These are phyloP conservation scores for Dichetophora obliterata DNA, from an alignment of 2,888 invertebrate genomes.

Conservation along the genomic window DNA sequence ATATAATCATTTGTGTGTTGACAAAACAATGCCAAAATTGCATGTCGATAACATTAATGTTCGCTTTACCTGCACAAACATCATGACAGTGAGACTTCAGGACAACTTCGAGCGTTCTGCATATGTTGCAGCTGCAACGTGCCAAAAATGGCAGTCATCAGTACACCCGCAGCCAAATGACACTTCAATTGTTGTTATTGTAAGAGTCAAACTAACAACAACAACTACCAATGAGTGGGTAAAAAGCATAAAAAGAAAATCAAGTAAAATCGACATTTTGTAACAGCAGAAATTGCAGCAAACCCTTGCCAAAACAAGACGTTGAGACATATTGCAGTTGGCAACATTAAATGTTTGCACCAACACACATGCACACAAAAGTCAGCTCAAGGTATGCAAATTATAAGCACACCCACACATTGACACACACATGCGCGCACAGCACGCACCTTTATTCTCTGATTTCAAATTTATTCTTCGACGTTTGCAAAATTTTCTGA, in stretches of 20 bases:
- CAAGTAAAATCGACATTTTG: not conserved
- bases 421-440: not conserved
- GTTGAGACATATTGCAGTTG: not conserved
- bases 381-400: slow-evolving; percentile 27
- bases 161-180: slow-evolving; percentile 27
- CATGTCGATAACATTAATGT: slow-evolving; percentile 20
- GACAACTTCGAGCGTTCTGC: not conserved
- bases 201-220: not conserved
- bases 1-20: not conserved
- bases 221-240: not conserved
- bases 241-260: not conserved
- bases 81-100: not conserved
- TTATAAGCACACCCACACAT: slow-evolving; percentile 22
- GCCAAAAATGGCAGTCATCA: not conserved
- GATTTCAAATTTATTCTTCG: slow-evolving; percentile 24
- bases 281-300: slow-evolving; percentile 22
- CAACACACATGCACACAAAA: slow-evolving; percentile 41
- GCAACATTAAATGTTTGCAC: slow-evolving; percentile 31
- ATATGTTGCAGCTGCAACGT: slow-evolving; percentile 17
- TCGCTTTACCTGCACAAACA: slow-evolving; percentile 20
- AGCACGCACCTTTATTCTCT: not conserved
- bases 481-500: slow-evolving; percentile 9
- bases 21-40: slow-evolving; percentile 18
- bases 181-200: slow-evolving; percentile 35
- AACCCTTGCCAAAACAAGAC: slow-evolving; percentile 26